Conservation (phyloP, 1,140 invertebrate genomes). For the Sminthurides bifidus region DNA sequence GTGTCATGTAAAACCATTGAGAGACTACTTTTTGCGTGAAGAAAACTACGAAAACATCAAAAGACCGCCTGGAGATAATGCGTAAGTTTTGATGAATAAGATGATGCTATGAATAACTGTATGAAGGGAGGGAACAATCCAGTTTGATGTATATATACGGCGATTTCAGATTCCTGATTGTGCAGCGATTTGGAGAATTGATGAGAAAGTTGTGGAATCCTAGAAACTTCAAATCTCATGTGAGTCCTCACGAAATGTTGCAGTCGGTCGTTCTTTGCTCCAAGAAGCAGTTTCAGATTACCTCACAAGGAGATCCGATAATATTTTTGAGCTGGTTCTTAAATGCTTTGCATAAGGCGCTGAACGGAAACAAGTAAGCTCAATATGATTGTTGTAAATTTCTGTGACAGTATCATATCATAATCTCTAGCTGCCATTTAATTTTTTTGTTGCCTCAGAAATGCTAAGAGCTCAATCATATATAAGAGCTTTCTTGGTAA, state of each 20-base stretch:
- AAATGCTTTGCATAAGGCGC: slow-evolving; percentile 78
- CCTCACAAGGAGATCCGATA: slow-evolving; percentile 94
- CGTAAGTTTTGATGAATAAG: slow-evolving; percentile 32
- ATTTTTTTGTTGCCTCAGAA: slow-evolving; percentile 36
- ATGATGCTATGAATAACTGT: not conserved
- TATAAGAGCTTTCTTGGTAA: slow-evolving; percentile 90
- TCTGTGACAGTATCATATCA: not conserved
- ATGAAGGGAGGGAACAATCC: no score
- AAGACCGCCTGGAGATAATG: slow-evolving; percentile 79
- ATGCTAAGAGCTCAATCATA: slow-evolving; percentile 75
- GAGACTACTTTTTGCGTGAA: slow-evolving; percentile 91
- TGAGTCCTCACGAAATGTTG: slow-evolving; percentile 99
- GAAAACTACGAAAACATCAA: slow-evolving; percentile 77
- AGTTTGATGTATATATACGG: no score
- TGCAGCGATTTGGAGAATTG: slow-evolving; percentile 93
- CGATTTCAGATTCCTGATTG: slow-evolving; percentile 67
- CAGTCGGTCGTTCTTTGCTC: slow-evolving; percentile 98
- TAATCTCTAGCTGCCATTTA: not conserved
- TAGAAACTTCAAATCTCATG: slow-evolving; percentile 96
- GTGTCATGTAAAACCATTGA: slow-evolving; percentile 82
- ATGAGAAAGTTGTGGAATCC: slow-evolving; percentile 99
- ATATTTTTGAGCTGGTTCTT: slow-evolving; percentile 95
- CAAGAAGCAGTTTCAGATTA: slow-evolving; percentile 96
- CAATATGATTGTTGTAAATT: not conserved
- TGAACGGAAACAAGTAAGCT: slow-evolving; percentile 62